Conservation (phyloP, 2,113 vertebrate genomes). For the Myiozetetes cayanensis region DNA sequence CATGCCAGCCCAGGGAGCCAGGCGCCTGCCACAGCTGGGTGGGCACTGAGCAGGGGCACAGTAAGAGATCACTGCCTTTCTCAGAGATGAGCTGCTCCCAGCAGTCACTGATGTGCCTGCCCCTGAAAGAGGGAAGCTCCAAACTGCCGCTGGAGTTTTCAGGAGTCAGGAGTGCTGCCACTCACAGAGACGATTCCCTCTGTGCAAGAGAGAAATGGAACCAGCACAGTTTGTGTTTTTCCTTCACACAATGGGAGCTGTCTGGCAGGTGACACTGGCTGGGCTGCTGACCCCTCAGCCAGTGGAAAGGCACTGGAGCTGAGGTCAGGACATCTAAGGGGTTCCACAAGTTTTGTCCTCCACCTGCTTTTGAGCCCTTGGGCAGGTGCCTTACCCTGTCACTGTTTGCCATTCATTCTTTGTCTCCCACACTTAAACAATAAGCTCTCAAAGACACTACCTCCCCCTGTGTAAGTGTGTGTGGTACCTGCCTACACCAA, state of each 20-base stretch:
- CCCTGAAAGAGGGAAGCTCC: background rate
- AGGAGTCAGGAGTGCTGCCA: accelerated
- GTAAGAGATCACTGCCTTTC: accelerated
- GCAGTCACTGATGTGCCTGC: background rate
- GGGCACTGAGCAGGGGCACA: background rate
- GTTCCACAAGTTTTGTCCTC: background rate
- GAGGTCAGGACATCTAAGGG: background rate
- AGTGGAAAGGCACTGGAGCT: background rate
- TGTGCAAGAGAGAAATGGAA: background rate
- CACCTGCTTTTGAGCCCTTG: background rate
- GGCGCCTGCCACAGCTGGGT: accelerated
- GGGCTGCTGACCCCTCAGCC: background rate
- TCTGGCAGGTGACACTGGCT: background rate
- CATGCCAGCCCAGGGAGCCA: background rate
- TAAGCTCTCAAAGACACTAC: background rate
- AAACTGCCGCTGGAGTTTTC: background rate
- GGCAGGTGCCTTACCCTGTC: background rate
- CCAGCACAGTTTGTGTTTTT: background rate
- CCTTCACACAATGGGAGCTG: background rate
- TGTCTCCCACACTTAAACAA: background rate
- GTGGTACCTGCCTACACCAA: background rate
- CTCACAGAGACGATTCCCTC: background rate
- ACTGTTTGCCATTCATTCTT: background rate
- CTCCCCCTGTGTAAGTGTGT: background rate
- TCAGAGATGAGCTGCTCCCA: background rate